Base-by-base conservation (phyloP, 2,113 vertebrate genomes). In the Pipa parva region DNA sequence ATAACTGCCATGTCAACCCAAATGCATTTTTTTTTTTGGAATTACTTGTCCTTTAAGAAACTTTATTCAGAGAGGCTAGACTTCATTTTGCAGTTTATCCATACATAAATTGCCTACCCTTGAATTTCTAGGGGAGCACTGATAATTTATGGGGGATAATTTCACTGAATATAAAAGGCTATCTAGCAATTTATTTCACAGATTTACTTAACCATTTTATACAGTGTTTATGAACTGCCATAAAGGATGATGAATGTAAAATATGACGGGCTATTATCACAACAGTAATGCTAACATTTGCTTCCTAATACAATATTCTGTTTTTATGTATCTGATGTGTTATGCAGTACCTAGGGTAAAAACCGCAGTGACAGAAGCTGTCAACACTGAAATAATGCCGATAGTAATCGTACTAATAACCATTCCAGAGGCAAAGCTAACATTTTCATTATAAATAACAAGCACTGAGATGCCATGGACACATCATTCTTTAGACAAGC, bases 241-340 rank as follows among this genome's bases (percentile, higher is more conserved):
- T 69, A 69, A 69, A 69, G 65, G 57, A 69, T 42, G 65, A 69
- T 59, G 56, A 60, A 46, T 60, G 31, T 60, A 69, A 69, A 69
- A 69, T 59, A 69, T 69, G 65, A 69, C 52, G 57, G 65, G 65
- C 65, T 52, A 69, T 69, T 69, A 69, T 69, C 65, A 60, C 65
- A 60, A 69, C 46, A 69, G 65, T 69, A 69, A 69, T 69, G 59
- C 65, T 39, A 60, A 69, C 57, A 60, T 52, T 69, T 60, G 56
- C 65, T 60, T 57, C 65, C 65, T 69, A 69, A 69, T 69, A 60
- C 65, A 42, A 46, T 25, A 58, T 69, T 69, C 57, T 60, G 65
- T 60, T 69, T 69, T 69, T 69, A 60, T 69, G 65, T 69, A 51
- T 69, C 57, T 22, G 65, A 59, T 69, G 48, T 69, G 64, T 67